These are phyloP conservation scores for Cantharis nigra DNA, from an alignment of 2,888 invertebrate species.

Conservation along the genomic window DNA sequence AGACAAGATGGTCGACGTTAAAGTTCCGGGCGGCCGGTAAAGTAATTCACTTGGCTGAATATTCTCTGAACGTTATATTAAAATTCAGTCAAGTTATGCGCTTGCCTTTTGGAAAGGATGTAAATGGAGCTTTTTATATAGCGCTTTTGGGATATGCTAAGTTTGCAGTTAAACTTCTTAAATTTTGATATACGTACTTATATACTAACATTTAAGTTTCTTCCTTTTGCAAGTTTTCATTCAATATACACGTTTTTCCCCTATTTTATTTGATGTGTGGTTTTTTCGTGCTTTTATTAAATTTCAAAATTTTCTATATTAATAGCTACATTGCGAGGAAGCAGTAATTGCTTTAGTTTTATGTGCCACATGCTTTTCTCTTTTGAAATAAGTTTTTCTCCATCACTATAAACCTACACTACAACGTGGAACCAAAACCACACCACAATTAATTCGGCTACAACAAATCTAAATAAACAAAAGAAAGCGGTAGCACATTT, in stretches of 20 bases:
- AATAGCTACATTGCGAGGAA: neutral
- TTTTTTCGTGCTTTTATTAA: neutral
- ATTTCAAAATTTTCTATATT: neutral
- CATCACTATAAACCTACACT: too few species aligned
- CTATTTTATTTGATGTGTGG: neutral
- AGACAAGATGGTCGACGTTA: conserved; percentile 51
- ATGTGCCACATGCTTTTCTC: neutral
- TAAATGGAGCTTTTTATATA: conserved; percentile 51
- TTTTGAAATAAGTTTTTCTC: too few species aligned
- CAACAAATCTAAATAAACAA: too few species aligned
- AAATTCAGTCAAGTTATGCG: conserved; percentile 44
- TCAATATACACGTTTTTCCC: neutral
- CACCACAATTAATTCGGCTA: neutral
- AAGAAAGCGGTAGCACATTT: too few species aligned
- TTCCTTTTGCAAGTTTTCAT: neutral
- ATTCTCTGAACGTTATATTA: conserved; percentile 46
- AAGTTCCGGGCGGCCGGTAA: conserved; percentile 37
- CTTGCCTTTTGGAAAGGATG: conserved; percentile 46
- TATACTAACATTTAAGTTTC: neutral
- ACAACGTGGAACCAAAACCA: too few species aligned
- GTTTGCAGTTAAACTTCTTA: conserved; percentile 30
- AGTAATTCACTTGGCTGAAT: conserved; percentile 51
- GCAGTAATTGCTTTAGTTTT: neutral
- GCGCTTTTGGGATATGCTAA: conserved; percentile 31
- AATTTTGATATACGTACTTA: neutral